A percentile compares a stretch with the other conserved stretches of the same genome.
These are phyloP conservation scores for Cenopis cana DNA, from an alignment of 2,888 invertebrate genomes.

Conservation along the genomic window DNA sequence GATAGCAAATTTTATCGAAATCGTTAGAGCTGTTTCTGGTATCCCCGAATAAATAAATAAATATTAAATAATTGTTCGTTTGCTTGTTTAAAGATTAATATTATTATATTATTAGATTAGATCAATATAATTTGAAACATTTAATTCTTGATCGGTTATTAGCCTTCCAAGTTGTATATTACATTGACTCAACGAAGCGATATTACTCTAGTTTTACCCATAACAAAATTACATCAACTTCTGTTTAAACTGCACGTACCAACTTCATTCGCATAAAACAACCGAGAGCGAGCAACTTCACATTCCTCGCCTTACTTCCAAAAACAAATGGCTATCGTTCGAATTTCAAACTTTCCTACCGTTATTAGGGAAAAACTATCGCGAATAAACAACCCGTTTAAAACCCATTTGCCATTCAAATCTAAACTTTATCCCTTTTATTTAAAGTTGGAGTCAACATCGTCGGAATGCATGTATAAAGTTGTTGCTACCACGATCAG, in stretches of 20 bases:
- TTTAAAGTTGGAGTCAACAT: conserved; percentile 5
- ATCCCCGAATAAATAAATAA: too few relatives aligned
- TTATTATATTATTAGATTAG: too few relatives aligned
- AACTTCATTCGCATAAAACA: conserved; percentile 40
- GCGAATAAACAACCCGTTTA: conserved; percentile 15
- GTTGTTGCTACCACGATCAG: conserved; percentile 35
- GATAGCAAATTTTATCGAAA: too few relatives aligned
- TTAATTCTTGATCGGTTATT: too few relatives aligned
- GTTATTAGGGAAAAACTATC: conserved; percentile 44
- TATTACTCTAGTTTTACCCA: background rate
- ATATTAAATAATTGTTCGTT: too few relatives aligned
- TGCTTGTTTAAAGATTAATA: too few relatives aligned
- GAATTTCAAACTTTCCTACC: conserved; percentile 43
- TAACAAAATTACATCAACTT: background rate
- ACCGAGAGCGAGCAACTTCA: conserved; percentile 31
- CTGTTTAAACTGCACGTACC: conserved; percentile 16
- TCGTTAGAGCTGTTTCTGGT: too few relatives aligned
- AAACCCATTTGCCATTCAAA: conserved; percentile 16
- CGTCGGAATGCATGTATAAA: conserved; percentile 16
- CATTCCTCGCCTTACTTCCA: conserved; percentile 41
- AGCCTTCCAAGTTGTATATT: too few relatives aligned
- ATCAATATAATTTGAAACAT: too few relatives aligned
- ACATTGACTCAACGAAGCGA: background rate
- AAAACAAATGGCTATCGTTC: conserved; percentile 44
- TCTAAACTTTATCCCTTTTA: conserved; percentile 11